Percentiles rank a stretch among this genome's conserved stretches.
These are phyloP conservation scores for Mormyrus lacerda DNA, from an alignment of 2,113 vertebrate genomes.

Conservation along the genomic window DNA sequence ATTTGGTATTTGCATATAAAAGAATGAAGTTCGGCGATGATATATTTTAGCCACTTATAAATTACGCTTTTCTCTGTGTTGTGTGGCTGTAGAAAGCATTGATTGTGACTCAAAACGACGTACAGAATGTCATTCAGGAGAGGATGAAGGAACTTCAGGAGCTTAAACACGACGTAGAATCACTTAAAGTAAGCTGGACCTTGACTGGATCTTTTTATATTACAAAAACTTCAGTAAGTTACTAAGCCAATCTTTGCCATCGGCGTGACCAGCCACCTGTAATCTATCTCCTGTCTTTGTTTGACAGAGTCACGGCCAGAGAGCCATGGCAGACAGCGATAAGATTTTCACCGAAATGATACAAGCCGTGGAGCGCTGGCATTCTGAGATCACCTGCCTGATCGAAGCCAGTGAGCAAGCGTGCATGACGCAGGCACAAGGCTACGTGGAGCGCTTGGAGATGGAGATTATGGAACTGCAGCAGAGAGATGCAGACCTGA, in stretches of 20 bases:
- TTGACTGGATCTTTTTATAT: neutral
- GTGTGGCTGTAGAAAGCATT: constrained; percentile 23
- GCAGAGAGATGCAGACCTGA: constrained; percentile 54
- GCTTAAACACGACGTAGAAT: constrained; percentile 61
- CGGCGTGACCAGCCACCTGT: neutral
- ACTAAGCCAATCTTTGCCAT: neutral
- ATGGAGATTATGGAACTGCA: constrained; percentile 65
- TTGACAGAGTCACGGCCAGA: constrained; percentile 52
- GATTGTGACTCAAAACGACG: constrained; percentile 59
- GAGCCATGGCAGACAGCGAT: constrained; percentile 58
- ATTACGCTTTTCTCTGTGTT: neutral
- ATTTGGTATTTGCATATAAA: neutral
- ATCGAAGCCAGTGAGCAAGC: constrained; percentile 61
- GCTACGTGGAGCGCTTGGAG: constrained; percentile 61
- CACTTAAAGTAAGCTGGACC: constrained; percentile 54
- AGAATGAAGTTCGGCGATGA: neutral
- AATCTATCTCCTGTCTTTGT: neutral
- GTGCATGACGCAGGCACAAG: constrained; percentile 59
- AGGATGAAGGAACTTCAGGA: constrained; percentile 66
- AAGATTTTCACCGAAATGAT: constrained; percentile 67
- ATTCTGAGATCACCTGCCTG: constrained; percentile 60
- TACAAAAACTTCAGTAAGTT: neutral
- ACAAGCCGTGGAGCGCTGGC: constrained; percentile 64
- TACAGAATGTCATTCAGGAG: constrained; percentile 62
- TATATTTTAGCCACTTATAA: neutral